A percentile compares a stretch with the other conserved stretches of the same genome.
These are phyloP conservation scores for Delia radicum DNA, from an alignment of 1,140 invertebrate genomes.

Conservation along the genomic window DNA sequence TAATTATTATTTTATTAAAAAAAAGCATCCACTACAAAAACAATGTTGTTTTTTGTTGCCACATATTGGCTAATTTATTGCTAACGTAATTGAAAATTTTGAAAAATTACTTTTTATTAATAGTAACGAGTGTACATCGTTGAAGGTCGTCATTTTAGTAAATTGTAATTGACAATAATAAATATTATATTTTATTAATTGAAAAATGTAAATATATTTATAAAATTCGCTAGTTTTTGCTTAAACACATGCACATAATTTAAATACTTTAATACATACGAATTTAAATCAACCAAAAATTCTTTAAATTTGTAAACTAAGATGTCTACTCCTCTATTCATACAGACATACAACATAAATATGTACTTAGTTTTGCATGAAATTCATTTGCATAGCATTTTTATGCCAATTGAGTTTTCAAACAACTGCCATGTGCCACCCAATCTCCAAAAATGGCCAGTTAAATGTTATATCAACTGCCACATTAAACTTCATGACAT, in stretches of 20 bases:
- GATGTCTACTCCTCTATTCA: too few relatives aligned
- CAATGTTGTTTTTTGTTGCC: not conserved
- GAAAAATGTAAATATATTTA: too few relatives aligned
- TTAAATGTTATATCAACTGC: slow-evolving; percentile 16
- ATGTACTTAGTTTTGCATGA: not conserved
- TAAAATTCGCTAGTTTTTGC: too few relatives aligned
- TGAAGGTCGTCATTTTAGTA: not conserved
- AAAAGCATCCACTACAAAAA: too few relatives aligned
- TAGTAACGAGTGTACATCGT: not conserved
- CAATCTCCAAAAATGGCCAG: slow-evolving; percentile 17
- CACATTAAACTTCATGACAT: slow-evolving; percentile 17
- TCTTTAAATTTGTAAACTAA: too few relatives aligned
- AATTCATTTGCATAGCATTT: slow-evolving; percentile 4
- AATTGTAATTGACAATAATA: not conserved
- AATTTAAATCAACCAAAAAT: too few relatives aligned
- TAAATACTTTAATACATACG: too few relatives aligned
- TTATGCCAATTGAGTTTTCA: slow-evolving; percentile 19
- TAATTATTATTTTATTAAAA: too few relatives aligned
- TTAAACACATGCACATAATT: too few relatives aligned
- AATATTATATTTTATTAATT: too few relatives aligned
- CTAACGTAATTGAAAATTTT: not conserved
- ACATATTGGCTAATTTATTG: not conserved
- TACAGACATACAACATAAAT: too few relatives aligned
- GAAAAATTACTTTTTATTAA: not conserved
- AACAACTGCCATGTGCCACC: slow-evolving; percentile 21